Conservation (phyloP, 2,797 vertebrate species). For the Apodemus agrarius region DNA sequence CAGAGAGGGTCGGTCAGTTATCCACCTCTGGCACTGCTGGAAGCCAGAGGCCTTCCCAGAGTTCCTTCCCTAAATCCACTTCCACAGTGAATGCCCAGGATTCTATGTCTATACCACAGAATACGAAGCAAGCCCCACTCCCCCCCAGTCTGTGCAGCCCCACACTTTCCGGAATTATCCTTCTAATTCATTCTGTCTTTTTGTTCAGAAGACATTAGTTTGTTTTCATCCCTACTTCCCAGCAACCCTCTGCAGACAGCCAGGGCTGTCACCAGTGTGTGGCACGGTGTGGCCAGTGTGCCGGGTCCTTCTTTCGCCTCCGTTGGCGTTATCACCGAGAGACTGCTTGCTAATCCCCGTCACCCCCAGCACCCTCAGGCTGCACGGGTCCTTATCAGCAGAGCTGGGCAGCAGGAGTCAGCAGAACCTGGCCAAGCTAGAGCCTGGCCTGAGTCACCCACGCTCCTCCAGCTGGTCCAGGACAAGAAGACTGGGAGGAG, state of each 20-base stretch:
- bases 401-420: conserved; percentile 39
- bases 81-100: conserved; percentile 63
- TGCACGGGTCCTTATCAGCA: conserved; percentile 44
- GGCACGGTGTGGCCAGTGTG: not conserved
- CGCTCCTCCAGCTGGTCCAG: not conserved
- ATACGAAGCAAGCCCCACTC: not conserved
- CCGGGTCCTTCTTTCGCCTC: not conserved
- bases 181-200: conserved; percentile 19
- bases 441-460: not conserved
- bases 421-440: conserved; percentile 58
- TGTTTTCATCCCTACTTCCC: not conserved
- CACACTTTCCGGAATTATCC: not conserved
- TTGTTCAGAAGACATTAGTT: not conserved
- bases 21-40: conserved; percentile 42
- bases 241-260: not conserved
- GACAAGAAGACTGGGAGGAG: not conserved
- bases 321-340: conserved; percentile 65
- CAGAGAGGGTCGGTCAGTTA: not conserved
- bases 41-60: conserved; percentile 55
- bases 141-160: not conserved
- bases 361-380: conserved; percentile 53
- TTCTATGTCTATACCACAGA: not conserved
- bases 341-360: conserved; percentile 77
- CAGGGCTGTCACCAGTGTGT: not conserved
- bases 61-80: conserved; percentile 68